Evolutionary conservation across 2,113 vertebrate species (phyloP), one percentile per base, ranked within the genome.

Genomic region (Bubalus kerabau): DNA sequence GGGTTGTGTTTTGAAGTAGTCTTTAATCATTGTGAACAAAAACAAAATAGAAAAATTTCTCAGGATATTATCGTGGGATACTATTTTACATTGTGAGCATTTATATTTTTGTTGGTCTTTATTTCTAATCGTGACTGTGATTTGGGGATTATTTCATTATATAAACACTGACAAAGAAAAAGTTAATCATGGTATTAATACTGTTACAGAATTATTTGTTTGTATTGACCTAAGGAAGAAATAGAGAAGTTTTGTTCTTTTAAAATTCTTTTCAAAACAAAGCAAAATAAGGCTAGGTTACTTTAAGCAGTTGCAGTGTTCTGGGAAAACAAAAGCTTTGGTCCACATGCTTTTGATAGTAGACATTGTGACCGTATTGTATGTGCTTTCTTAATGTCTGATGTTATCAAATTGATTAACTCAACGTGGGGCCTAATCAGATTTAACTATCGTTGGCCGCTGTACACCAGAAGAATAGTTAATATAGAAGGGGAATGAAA

Each of bases 361-460:
- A 98, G 97, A 91, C 90, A 50, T 57, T 98, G 97, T 98, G 98
- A 98, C 98, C 90, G 6, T 98, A 98, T 98, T 98, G 96, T 98
- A 91, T 98, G 82, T 97, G 98, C 97, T 98, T 98, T 97, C 98
- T 98, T 99, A 99, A 99, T 98, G 98, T 96, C 98, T 98, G 98
- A 98, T 98, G 98, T 98, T 98, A 99, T 98, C 98, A 98, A 98
- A 99, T 98, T 99, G 99, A 99, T 99, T 98, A 98, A 98, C 97
- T 98, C 98, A 91, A 98, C 95, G 95, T 97, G 98, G 97, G 97
- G 94, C 94, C 98, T 98, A 98, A 98, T 99, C 98, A 99, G 97
- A 98, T 98, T 98, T 98, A 98, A 98, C 98, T 98, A 59, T 97
- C 98, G 95, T 98, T 98, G 98, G 98, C 98, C 98, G 98, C 97